phyloP scores from a whole-genome alignment of 1,140 invertebrate genomes.

The Acyrthosiphon pisum region DNA sequence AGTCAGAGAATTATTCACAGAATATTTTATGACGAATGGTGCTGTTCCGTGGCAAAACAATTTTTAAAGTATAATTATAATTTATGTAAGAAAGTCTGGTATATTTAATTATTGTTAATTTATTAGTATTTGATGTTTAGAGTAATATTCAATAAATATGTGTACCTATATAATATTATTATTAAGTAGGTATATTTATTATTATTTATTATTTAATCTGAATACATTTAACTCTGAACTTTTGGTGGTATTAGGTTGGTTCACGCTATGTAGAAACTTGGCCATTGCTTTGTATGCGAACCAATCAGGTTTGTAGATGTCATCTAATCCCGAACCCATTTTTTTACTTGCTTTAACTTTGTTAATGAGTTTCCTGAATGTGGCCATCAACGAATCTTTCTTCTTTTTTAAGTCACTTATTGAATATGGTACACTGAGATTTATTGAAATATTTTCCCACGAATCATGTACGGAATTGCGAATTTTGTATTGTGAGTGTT shows the following conservation, averaged over 20 bases:
- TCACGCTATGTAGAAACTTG: constrained; percentile 54
- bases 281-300: constrained; percentile 40
- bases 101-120: too few relatives aligned
- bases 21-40: constrained; percentile 50
- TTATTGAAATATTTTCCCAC: constrained; percentile 58
- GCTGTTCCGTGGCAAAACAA: constrained; percentile 42
- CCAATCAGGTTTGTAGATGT: constrained; percentile 59
- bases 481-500: constrained; percentile 58
- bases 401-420: constrained; percentile 59
- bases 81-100: too few relatives aligned
- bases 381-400: constrained; percentile 61
- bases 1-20: constrained; percentile 28
- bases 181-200: too few relatives aligned
- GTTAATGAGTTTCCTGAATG: constrained; percentile 58
- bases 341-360: constrained; percentile 59
- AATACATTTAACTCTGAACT: not conserved
- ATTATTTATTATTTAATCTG: too few relatives aligned
- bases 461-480: constrained; percentile 18
- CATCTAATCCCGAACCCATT: constrained; percentile 48
- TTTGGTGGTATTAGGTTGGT: not conserved
- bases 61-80: not conserved
- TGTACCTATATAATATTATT: too few relatives aligned
- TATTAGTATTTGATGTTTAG: too few relatives aligned
- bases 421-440: constrained; percentile 57
- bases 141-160: too few relatives aligned